Evolutionary conservation across 1,140 invertebrate genomes (phyloP), one percentile per base, ranked within the genome.

Genomic region (Epicauta chinensis): DNA sequence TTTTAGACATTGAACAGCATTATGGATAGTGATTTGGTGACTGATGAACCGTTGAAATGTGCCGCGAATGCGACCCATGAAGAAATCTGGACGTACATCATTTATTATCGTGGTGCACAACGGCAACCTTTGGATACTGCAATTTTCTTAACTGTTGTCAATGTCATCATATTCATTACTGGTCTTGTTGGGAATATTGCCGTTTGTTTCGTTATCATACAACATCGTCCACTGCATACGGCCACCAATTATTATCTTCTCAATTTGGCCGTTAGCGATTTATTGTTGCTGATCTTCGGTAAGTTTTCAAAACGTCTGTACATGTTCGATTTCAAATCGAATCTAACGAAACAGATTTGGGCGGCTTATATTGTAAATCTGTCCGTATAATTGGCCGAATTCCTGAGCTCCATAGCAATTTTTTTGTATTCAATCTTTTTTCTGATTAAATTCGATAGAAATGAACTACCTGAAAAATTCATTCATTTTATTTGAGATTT

Each of bases 181-280:
- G 93, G 93, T 0, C 75, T 94, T 2, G 69, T 92, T 34, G 94
- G 94, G 3, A 97, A 97, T 66, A 67, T 91, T 15, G 79, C 83
- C 1, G 93, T 94, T 6, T 96, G 93, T 64, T 75, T 89, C 31
- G 93, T 97, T 1, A 95, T 97, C 39, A 76, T 86, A 2, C 80
- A 81, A 44, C 91, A 94, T 65, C 76, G 82, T 44, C 79, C 81
- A 2, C 86, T 95, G 83, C 87, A 88, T 58, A 88, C 85, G 1
- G 83, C 88, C 0, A 91, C 88, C 0, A 97, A 97, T 66, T 96
- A 92, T 65, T 97, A 97, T 70, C 77, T 97, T 55, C 93, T 97
- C 72, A 94, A 84, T 67, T 69, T 90, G 60, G 85, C 88, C 0
- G 73, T 89, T 16, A 88, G 86, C 3, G 87, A 90, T 69, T 67